Base-by-base conservation (phyloP, 2,113 vertebrate genomes). In the Cynocephalus volans region DNA sequence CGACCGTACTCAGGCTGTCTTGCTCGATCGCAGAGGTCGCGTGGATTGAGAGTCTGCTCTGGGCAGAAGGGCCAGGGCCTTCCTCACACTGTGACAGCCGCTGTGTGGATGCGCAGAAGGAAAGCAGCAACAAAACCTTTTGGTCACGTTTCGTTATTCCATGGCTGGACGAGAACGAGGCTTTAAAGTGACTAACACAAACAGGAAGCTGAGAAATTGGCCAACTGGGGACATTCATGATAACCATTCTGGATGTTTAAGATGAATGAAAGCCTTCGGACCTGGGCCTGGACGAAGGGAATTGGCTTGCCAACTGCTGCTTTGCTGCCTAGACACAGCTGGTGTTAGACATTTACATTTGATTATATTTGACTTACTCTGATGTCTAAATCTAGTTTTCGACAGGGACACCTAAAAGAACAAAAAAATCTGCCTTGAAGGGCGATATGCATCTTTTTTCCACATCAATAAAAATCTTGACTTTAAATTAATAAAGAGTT, bases 391-490 rank as follows among this genome's bases (percentile, higher is more conserved):
- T 91, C 84, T 86, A 62, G n/a, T 96, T 96, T 69, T 76, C 95
- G 90, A 96, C 64, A 92, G 23, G 62, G 85, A 96, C 96, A 89
- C 41, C 21, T 95, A 96, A 58, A 95, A 97, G 95, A 95, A 72
- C 52, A 79, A 62, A 41, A 58, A 86, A 86, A 19, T n/a, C 73
- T 88, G 81, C 64, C 89, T 92, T 24, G 62, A 95, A 94, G 83
- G 85, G 95, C 70, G 97, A 83, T 84, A 54, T 0, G 0, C 84
- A 93, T 86, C 60, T 98, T 94, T 97, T 92, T 96, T 94, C 84
- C 91, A 83, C 54, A 94, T 93, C 98, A 97, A 97, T 97, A 65
- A 92, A 94, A 98, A 98, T 98, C 76, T 97, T 97, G 88, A 26
- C 70, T 96, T 97, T 88, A 88, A 96, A 97, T 95, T 97, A 97